A percentile compares a stretch with the other conserved stretches of the same genome.
These are phyloP conservation scores for Macaca mulatta DNA, from an alignment of 2,113 vertebrate species.

Conservation along the genomic window DNA sequence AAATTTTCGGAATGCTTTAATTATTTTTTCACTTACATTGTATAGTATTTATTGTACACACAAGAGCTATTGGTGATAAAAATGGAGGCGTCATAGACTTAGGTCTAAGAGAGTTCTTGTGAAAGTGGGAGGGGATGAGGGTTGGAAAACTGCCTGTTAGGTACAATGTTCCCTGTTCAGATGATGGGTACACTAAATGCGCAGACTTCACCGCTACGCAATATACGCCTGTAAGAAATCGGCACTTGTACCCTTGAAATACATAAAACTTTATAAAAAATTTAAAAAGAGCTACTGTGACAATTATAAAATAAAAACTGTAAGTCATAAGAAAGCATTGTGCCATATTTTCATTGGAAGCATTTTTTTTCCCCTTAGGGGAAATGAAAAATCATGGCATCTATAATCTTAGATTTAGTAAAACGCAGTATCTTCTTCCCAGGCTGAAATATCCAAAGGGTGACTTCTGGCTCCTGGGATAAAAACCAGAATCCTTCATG, in stretches of 20 bases:
- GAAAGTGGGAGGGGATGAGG: neutral
- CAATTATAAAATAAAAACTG: neutral
- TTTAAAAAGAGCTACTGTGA: neutral
- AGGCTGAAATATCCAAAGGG: neutral
- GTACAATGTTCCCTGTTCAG: neutral
- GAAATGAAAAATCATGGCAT: neutral
- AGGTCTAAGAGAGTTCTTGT: neutral
- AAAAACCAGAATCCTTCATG: neutral
- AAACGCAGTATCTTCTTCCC: neutral
- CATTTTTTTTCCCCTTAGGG: neutral
- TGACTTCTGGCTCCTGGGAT: neutral
- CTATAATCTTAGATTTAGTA: neutral
- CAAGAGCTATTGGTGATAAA: neutral
- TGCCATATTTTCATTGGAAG: neutral
- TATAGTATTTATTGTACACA: neutral
- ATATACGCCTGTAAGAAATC: neutral
- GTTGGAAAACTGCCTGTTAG: neutral
- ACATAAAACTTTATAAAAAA: neutral
- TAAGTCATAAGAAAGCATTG: neutral
- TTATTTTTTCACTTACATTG: neutral
- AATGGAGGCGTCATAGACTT: neutral
- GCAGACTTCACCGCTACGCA: neutral
- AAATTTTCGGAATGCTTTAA: neutral
- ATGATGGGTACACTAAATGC: neutral
- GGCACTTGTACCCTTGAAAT: neutral